Percentiles rank a stretch among this genome's conserved stretches.
phyloP scores from a whole-genome alignment of 2,888 invertebrate species.

The Cryptocheilus praepositus region DNA sequence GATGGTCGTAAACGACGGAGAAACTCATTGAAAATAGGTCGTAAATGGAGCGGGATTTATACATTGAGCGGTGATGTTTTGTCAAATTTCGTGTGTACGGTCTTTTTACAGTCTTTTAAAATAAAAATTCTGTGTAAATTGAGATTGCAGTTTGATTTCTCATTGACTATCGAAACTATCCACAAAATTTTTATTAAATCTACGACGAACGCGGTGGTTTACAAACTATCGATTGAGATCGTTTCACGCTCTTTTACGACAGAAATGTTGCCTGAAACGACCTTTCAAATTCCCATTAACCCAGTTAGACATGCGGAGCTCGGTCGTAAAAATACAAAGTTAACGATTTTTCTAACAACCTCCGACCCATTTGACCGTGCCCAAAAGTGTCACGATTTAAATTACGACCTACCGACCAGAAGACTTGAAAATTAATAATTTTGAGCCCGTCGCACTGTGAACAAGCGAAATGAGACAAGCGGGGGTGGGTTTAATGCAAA shows the following conservation, averaged over 20 bases:
- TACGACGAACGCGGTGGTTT: neutral
- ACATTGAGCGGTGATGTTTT: slow-evolving; percentile 40
- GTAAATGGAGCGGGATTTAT: slow-evolving; percentile 54
- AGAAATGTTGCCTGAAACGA: slow-evolving; percentile 51
- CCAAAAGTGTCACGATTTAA: no score
- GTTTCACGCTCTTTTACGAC: slow-evolving; percentile 50
- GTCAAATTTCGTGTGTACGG: neutral
- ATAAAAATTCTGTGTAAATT: neutral
- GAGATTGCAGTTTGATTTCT: neutral
- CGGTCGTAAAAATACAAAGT: no score
- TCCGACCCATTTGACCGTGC: no score
- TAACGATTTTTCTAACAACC: no score
- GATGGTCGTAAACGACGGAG: slow-evolving; percentile 42
- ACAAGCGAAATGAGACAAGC: slow-evolving; percentile 31
- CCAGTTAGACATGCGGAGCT: no score
- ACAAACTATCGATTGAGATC: slow-evolving; percentile 25
- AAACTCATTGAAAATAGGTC: slow-evolving; percentile 47
- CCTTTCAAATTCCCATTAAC: slow-evolving; percentile 51
- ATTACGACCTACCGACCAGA: no score
- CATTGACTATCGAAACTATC: neutral
- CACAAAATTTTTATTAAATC: neutral
- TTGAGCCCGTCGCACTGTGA: slow-evolving; percentile 35
- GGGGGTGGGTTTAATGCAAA: slow-evolving; percentile 62
- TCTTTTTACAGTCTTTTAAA: neutral
- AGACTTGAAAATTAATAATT: no score